phyloP scores from a whole-genome alignment of 2,888 invertebrate species.

The Lasioglossum leucozonium region DNA sequence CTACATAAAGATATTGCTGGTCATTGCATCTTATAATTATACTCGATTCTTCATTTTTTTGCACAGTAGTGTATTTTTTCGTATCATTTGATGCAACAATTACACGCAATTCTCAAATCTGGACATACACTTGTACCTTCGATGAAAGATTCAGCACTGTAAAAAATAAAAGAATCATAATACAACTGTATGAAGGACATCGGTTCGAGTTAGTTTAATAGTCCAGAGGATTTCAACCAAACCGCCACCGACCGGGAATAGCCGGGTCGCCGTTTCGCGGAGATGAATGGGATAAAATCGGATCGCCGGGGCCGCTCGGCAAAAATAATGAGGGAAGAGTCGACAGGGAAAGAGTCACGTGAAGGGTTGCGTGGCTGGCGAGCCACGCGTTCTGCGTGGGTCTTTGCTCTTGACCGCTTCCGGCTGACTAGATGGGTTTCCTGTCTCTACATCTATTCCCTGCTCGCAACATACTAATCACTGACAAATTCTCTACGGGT shows the following conservation, averaged over 20 bases:
- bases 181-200: no score
- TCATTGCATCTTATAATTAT: no score
- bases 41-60: no score
- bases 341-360: constrained; percentile 34
- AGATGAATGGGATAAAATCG: constrained; percentile 72
- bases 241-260: neutral
- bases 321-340: constrained; percentile 57
- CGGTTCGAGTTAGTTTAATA: neutral
- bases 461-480: neutral
- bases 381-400: constrained; percentile 76
- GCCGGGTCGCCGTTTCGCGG: neutral
- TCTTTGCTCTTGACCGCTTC: constrained; percentile 81
- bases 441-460: neutral
- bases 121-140: no score
- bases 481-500: neutral
- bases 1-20: no score
- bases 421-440: constrained; percentile 55
- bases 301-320: constrained; percentile 59
- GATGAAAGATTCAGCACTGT: no score
- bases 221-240: neutral
- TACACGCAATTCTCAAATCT: neutral
- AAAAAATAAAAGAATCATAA: neutral
- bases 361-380: constrained; percentile 69
- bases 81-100: neutral
- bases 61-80: no score